Conservation (phyloP, 2,888 invertebrate genomes). For the Amphipoea oculea region DNA sequence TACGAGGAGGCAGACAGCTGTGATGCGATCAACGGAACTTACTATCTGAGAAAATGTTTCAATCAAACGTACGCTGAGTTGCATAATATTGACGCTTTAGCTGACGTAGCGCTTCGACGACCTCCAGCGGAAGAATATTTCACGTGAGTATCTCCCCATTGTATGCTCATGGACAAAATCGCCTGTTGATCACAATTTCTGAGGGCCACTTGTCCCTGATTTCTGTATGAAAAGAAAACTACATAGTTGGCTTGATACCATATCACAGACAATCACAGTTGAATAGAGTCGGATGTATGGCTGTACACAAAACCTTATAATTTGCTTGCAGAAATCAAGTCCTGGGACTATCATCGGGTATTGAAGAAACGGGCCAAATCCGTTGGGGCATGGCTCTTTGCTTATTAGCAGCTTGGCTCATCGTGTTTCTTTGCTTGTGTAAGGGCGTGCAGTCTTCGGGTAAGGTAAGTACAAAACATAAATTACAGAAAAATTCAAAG, state of each 20-base stretch:
- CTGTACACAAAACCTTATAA: slow-evolving; percentile 31
- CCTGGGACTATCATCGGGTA: slow-evolving; percentile 93
- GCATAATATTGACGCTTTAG: slow-evolving; percentile 90
- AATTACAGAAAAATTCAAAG: neutral
- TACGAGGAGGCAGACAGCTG: slow-evolving; percentile 92
- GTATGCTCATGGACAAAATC: slow-evolving; percentile 7
- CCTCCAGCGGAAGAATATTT: slow-evolving; percentile 94
- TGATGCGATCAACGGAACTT: slow-evolving; percentile 91
- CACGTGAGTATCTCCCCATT: slow-evolving; percentile 87
- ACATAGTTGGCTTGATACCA: neutral
- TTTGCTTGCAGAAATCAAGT: slow-evolving; percentile 90
- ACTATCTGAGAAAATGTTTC: slow-evolving; percentile 91
- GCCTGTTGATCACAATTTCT: slow-evolving; percentile 1
- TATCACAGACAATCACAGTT: neutral
- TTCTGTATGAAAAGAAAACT: slow-evolving; percentile 6
- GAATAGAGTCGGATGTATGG: slow-evolving; percentile 2
- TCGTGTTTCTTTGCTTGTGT: slow-evolving; percentile 94
- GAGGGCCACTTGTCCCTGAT: neutral
- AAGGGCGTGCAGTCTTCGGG: slow-evolving; percentile 95
- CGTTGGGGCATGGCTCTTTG: slow-evolving; percentile 93
- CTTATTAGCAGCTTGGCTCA: slow-evolving; percentile 94
- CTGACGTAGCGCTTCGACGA: slow-evolving; percentile 89
- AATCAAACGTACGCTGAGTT: slow-evolving; percentile 90
- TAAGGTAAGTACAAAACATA: slow-evolving; percentile 85
- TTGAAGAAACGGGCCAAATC: slow-evolving; percentile 93